These are phyloP conservation scores for Rhinatrema bivittatum DNA, from an alignment of 2,797 vertebrate genomes.

Conservation along the genomic window DNA sequence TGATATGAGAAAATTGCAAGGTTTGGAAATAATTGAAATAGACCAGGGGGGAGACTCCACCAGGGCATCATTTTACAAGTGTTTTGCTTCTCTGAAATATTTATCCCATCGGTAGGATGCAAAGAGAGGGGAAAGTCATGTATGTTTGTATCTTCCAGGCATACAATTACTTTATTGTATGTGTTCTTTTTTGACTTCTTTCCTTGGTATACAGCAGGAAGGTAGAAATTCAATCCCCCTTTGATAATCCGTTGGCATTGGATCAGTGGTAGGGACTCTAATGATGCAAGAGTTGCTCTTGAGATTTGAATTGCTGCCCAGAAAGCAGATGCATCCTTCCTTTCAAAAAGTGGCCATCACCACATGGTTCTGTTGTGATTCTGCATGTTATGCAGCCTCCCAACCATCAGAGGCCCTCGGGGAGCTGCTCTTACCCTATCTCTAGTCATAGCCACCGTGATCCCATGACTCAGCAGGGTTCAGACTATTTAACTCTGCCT, in stretches of 20 bases:
- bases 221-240: constrained; percentile 16
- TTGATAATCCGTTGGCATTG: constrained; percentile 17
- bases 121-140: constrained; percentile 28
- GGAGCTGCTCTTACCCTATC: too few relatives aligned
- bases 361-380: too few relatives aligned
- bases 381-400: too few relatives aligned
- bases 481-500: too few relatives aligned
- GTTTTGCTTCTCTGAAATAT: constrained; percentile 40
- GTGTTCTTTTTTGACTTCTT: constrained; percentile 36
- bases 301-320: constrained; percentile 31
- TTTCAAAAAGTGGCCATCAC: too few relatives aligned
- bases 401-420: too few relatives aligned
- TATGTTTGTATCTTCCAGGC: constrained; percentile 12
- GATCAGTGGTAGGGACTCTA: constrained; percentile 20
- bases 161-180: constrained; percentile 29
- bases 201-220: constrained; percentile 14
- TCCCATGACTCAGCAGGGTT: too few relatives aligned
- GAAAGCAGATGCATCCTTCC: constrained; percentile 13
- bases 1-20: constrained; percentile 39
- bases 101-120: constrained; percentile 24
- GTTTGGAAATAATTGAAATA: constrained; percentile 43
- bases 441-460: too few relatives aligned
- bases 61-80: constrained; percentile 37
- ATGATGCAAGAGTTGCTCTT: constrained; percentile 20
- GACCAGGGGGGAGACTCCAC: constrained; percentile 19